Base-by-base conservation (phyloP, 2,888 invertebrate genomes). In the Dynastes grantii region DNA sequence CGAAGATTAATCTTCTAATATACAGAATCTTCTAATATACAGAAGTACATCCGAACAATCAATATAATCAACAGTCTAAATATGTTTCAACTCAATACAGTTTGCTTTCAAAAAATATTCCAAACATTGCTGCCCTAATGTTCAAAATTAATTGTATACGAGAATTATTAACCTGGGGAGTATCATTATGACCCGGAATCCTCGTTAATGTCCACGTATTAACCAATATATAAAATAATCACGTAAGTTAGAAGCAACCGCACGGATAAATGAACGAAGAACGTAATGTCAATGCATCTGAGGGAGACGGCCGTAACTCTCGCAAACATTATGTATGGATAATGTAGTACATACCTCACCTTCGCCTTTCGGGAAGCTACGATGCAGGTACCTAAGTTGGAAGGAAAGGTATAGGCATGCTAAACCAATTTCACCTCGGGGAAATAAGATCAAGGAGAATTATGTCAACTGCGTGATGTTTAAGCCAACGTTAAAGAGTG, bases 391-490 rank as follows among this genome's bases (percentile, higher is more conserved):
- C 8, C 37, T 2, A 37, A 58, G 55, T 11, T 32, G 58, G 55
- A 45, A 37, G 71, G 71, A 22, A 71, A 58, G 71, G 71, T 71
- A 58, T 71, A 58, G 55, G 71, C 29, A 71, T 58, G 71, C 58
- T 53, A 71, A 71, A 71, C 71, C 55, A 58, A 71, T 55, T 71
- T 22, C 6, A 58, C 71, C 55, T 40, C 22, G 49, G 55, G 71
- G 71, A 58, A 71, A 71, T 71, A 55, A 71, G 71, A 71, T 71
- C 58, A 58, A n/a, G 71, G 71, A 9, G 55, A 58, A 55, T 71
- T 71, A 71, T 71, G 71, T 71, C 71, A 71, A 71, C 40, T 71
- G 71, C 55, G 55, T 71, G 55, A 71, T 71, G 55, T 55, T 71
- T 71, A 71, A 71, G 49, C 55, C 55, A 71, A 71, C 71, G 55